These are phyloP conservation scores for Eupithecia subfuscata DNA, from an alignment of 2,888 invertebrate genomes.

Conservation along the genomic window DNA sequence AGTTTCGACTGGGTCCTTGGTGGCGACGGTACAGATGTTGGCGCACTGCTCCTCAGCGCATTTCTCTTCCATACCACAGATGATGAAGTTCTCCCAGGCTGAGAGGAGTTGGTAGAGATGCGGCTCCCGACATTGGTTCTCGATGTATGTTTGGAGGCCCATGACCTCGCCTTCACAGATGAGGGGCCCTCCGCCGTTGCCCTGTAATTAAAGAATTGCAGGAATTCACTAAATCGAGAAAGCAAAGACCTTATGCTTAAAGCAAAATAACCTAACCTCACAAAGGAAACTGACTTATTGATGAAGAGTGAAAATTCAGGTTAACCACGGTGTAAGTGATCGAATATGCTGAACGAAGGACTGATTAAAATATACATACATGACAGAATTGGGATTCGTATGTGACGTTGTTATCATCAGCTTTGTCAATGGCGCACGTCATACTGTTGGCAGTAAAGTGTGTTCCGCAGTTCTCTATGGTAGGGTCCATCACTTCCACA, in stretches of 20 bases:
- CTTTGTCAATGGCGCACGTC: slow-evolving; percentile 60
- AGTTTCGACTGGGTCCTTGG: slow-evolving; percentile 58
- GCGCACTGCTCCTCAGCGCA: slow-evolving; percentile 61
- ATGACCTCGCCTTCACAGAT: slow-evolving; percentile 66
- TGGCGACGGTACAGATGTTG: slow-evolving; percentile 58
- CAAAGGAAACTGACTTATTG: background rate
- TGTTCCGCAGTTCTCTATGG: slow-evolving; percentile 59
- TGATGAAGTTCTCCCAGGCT: slow-evolving; percentile 67
- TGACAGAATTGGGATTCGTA: slow-evolving; percentile 62
- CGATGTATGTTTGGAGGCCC: slow-evolving; percentile 72
- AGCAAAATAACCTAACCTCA: background rate
- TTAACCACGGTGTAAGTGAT: background rate
- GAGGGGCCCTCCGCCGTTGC: slow-evolving; percentile 74
- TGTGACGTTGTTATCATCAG: slow-evolving; percentile 54
- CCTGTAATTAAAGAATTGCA: slow-evolving; percentile 50
- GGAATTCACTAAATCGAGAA: background rate
- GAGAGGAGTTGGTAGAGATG: slow-evolving; percentile 68
- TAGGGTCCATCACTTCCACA: slow-evolving; percentile 60
- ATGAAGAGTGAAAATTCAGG: background rate
- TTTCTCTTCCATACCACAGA: slow-evolving; percentile 65
- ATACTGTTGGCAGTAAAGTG: slow-evolving; percentile 61
- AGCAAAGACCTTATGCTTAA: background rate
- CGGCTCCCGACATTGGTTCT: slow-evolving; percentile 67
- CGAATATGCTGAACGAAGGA: background rate
- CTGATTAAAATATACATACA: slow-evolving; percentile 48